Conservation (phyloP, 2,113 vertebrate species). For the Nothoprocta pentlandii region DNA sequence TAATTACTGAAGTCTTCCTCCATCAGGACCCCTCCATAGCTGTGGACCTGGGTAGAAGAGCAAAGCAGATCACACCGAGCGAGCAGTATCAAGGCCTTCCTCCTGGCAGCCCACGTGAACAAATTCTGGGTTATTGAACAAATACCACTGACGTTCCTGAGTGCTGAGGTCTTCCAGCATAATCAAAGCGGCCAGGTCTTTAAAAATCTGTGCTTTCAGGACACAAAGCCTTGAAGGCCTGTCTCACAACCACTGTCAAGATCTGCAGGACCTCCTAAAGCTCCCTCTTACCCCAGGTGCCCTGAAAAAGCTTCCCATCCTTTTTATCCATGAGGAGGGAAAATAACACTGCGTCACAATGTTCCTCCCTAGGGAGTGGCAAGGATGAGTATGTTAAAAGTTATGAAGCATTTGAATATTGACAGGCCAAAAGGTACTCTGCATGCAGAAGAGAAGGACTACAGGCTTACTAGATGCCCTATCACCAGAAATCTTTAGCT, state of each 20-base stretch:
- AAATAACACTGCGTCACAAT: background rate
- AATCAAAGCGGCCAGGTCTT: background rate
- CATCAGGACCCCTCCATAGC: constrained; percentile 86
- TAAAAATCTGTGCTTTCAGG: background rate
- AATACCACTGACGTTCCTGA: accelerated
- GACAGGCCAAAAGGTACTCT: background rate
- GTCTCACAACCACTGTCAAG: background rate
- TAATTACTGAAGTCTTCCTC: constrained; percentile 95
- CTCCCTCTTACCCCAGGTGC: background rate
- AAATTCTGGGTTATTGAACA: background rate
- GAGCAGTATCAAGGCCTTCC: background rate
- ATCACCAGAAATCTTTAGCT: background rate
- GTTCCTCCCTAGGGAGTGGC: background rate
- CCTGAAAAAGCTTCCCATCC: background rate
- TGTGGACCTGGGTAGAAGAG: constrained; percentile 78
- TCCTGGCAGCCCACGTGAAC: accelerated
- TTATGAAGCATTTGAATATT: background rate
- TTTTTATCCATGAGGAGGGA: background rate
- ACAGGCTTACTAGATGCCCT: background rate
- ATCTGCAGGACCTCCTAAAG: background rate
- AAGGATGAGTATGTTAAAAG: background rate
- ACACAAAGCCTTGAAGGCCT: background rate
- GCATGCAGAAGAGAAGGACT: background rate
- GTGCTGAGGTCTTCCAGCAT: background rate
- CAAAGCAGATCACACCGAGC: background rate